Percentiles rank a stretch among this genome's conserved stretches.
These are phyloP conservation scores for Muntiacus muntjak DNA, from an alignment of 2,113 vertebrate genomes.

Conservation along the genomic window DNA sequence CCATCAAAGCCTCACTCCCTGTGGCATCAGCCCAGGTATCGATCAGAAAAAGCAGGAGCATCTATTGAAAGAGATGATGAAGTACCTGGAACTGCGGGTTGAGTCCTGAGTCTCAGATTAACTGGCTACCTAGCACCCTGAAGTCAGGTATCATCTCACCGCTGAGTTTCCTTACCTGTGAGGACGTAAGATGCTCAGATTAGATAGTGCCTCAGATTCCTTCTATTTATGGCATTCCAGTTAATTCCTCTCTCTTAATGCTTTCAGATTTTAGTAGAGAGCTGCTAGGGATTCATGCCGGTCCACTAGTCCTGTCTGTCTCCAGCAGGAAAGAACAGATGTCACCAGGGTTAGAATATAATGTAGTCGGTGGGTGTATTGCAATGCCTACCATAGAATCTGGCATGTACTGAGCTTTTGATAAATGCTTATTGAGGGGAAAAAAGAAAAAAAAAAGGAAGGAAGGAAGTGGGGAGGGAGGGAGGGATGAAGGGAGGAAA, in stretches of 20 bases:
- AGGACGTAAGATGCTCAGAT: not conserved
- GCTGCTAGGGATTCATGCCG: not conserved
- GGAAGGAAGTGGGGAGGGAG: not conserved
- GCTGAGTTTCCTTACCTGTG: not conserved
- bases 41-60: not conserved
- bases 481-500: not conserved
- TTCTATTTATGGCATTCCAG: not conserved
- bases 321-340: not conserved
- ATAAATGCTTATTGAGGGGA: not conserved
- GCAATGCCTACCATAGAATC: not conserved
- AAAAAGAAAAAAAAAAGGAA: rapidly evolving
- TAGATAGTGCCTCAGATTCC: not conserved
- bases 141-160: not conserved
- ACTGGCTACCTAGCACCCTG: too few relatives aligned
- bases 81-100: not conserved
- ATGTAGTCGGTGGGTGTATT: not conserved
- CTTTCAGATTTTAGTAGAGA: not conserved
- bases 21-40: not conserved
- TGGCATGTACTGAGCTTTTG: not conserved
- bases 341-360: not conserved
- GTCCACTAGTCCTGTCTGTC: not conserved
- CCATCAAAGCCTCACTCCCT: not conserved
- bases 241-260: not conserved
- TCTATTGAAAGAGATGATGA: not conserved
- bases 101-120: not conserved